Percentiles rank a stretch among this genome's conserved stretches.
Evolutionary conservation across 2,797 vertebrate genomes (phyloP).

Genomic region (Nasua narica): DNA sequence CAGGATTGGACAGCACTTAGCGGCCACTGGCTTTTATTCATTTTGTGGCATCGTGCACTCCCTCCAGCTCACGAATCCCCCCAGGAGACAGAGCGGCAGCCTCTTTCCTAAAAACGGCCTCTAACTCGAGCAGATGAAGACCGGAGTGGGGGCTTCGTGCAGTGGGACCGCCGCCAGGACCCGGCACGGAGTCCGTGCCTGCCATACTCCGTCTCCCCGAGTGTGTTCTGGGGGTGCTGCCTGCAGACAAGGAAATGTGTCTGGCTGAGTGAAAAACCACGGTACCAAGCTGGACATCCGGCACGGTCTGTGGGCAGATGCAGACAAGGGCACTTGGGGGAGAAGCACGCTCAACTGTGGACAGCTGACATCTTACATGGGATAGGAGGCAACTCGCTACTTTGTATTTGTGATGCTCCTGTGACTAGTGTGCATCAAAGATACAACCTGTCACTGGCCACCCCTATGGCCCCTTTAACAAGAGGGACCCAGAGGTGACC

Average conservation of each 20-base stretch:
- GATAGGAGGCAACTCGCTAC: accelerated
- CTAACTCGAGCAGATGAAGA: accelerated
- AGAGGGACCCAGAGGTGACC: too few species aligned
- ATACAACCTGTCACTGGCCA: neutral
- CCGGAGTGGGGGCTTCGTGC: accelerated
- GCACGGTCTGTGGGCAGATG: accelerated
- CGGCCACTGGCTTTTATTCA: neutral
- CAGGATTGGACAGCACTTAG: neutral
- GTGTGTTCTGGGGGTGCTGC: neutral
- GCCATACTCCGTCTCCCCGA: too few species aligned
- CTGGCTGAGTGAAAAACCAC: neutral
- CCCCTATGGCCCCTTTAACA: neutral
- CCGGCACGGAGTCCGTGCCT: accelerated
- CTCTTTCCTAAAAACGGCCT: neutral
- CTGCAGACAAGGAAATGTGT: accelerated
- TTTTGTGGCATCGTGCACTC: too few species aligned
- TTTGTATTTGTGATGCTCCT: neutral
- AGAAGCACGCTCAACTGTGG: too few species aligned
- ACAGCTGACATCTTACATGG: accelerated
- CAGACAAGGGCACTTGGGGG: too few species aligned
- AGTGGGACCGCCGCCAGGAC: accelerated
- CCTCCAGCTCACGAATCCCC: neutral
- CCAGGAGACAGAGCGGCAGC: neutral
- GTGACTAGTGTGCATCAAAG: neutral
- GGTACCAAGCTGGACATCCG: accelerated